phyloP scores from a whole-genome alignment of 2,113 vertebrate species.

The Amphilophus citrinellus region DNA sequence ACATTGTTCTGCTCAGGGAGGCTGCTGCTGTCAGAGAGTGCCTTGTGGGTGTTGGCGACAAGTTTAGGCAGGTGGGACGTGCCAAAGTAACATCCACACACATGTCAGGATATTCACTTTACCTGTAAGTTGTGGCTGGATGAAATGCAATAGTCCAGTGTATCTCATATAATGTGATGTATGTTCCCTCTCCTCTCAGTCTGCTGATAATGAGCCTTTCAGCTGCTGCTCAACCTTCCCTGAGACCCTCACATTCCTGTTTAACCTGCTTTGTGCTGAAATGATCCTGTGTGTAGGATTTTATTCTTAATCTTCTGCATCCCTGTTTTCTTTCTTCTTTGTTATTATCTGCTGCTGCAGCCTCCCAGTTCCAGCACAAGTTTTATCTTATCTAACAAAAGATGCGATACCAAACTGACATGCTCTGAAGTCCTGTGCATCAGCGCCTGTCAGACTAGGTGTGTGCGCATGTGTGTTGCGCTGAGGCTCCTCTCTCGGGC shows the following conservation, averaged over 20 bases:
- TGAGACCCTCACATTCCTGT: neutral
- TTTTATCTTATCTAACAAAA: constrained; percentile 50
- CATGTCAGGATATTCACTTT: neutral
- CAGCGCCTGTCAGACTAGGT: constrained; percentile 20
- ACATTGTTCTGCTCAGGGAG: neutral
- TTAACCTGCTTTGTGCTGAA: neutral
- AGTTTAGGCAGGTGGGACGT: neutral
- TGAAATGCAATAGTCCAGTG: neutral
- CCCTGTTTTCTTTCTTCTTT: neutral
- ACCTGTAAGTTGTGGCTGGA: neutral
- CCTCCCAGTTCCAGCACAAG: constrained; percentile 8
- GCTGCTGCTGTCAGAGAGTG: too few species aligned
- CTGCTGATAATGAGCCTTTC: neutral
- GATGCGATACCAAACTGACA: neutral
- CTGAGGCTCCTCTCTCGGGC: constrained; percentile 14
- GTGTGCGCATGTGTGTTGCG: constrained; percentile 27
- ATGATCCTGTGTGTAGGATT: neutral
- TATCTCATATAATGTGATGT: neutral
- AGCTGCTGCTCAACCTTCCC: neutral
- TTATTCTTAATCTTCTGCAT: neutral
- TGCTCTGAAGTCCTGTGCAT: constrained; percentile 34
- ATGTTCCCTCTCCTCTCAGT: neutral
- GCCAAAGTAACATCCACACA: neutral
- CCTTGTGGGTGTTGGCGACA: neutral
- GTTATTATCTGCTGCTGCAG: neutral